These are phyloP conservation scores for Volucella zonaria DNA, from an alignment of 2,888 invertebrate species.

Conservation along the genomic window DNA sequence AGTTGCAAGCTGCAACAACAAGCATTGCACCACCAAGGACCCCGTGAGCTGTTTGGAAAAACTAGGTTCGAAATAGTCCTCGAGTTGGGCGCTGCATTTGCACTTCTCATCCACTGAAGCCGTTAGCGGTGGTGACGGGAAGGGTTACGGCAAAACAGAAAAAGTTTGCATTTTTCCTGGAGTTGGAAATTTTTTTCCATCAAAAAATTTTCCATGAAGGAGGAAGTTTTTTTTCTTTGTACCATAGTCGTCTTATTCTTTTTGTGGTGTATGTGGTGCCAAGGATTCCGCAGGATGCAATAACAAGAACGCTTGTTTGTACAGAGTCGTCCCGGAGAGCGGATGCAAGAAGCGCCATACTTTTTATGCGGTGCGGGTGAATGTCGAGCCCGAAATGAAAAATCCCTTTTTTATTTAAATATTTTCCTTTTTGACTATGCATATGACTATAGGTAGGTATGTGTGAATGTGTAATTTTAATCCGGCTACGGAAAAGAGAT, in stretches of 20 bases:
- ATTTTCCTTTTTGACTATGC: slow-evolving; percentile 41
- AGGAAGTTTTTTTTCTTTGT: slow-evolving; percentile 62
- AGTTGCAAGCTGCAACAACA: slow-evolving; percentile 71
- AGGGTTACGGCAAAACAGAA: slow-evolving; percentile 38
- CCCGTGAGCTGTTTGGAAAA: slow-evolving; percentile 32
- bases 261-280: slow-evolving; percentile 66
- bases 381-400: slow-evolving; percentile 68
- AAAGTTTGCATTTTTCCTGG: slow-evolving; percentile 68
- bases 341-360: slow-evolving; percentile 72
- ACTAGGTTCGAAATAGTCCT: slow-evolving; percentile 67
- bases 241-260: slow-evolving; percentile 34
- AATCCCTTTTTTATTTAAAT: slow-evolving; percentile 74
- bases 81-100: slow-evolving; percentile 51
- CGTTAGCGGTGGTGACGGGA: too few relatives aligned
- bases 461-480: slow-evolving; percentile 63
- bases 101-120: slow-evolving; percentile 28
- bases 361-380: slow-evolving; percentile 73
- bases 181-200: slow-evolving; percentile 45
- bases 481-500: slow-evolving; percentile 65
- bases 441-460: not conserved
- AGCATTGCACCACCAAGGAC: slow-evolving; percentile 50
- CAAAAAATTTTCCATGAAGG: slow-evolving; percentile 34
- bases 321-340: slow-evolving; percentile 58
- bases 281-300: slow-evolving; percentile 73
- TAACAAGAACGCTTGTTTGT: slow-evolving; percentile 73